Base-by-base conservation (phyloP, 2,113 vertebrate species). In the Aphelocoma coerulescens region DNA sequence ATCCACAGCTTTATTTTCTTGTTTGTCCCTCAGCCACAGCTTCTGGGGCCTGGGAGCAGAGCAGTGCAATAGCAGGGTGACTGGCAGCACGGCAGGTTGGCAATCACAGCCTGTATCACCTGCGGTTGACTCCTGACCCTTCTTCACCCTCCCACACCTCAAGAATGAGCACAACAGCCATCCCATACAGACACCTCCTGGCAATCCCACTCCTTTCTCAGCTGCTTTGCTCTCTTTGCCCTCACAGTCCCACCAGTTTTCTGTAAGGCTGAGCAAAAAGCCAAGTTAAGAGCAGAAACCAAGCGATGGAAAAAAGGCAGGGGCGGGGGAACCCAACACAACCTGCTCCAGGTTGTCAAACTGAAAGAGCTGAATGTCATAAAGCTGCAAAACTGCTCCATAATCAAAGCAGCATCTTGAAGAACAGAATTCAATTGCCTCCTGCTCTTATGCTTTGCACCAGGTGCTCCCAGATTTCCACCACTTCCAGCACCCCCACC, bases 241-340 rank as follows among this genome's bases (percentile, higher is more conserved):
- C 69, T 90, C 61, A 43, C 3, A 54, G 61, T 52, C 23, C 51
- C 41, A 76, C 49, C 41, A 74, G 55, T 32, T 74, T 66, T 68
- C 80, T 46, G 26, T 27, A 54, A 44, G 30, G 68, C 48, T 48
- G 66, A 93, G 68, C 26, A 72, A 75, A 80, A 91, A 69, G 55
- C 39, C 69, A 74, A 88, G 52, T 33, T 75, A 88, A 91, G 93
- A 96, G 72, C 48, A 93, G 48, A 93, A 95, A 33, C 24, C 44
- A 52, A 88, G 51, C 0, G 0, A 84, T 12, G 10, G 24, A 59
- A 91, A 62, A 80, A 74, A 84, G 17, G 48, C 74, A 85, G 51
- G 16, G 54, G 48, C 0, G 0, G 52, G 32, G 22, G 24, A 93
- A 67, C 43, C 62, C 48, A 71, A 67, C 30, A 35, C 17, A 68